Percentiles rank a stretch among this genome's conserved stretches.
Evolutionary conservation across 1,140 invertebrate genomes (phyloP).

Genomic region (Lepidurus arcticus): DNA sequence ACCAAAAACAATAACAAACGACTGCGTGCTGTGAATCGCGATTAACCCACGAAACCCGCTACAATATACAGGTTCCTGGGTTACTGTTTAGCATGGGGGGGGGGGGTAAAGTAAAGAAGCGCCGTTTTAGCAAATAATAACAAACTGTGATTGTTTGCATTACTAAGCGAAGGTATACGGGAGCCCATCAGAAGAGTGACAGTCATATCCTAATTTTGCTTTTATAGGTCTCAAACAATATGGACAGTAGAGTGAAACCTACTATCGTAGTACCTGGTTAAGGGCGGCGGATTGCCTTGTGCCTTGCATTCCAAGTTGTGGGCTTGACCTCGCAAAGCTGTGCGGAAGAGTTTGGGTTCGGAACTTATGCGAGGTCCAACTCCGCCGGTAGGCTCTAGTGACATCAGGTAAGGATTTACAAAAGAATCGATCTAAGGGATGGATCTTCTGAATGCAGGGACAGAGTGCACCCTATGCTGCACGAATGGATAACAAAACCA

Average conservation of each 20-base stretch:
- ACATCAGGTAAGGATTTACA: neutral
- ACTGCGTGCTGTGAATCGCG: no score
- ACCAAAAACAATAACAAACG: no score
- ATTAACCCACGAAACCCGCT: no score
- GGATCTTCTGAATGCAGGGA: neutral
- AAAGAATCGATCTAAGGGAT: neutral
- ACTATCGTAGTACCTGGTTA: constrained; percentile 31
- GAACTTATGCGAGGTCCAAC: constrained; percentile 27
- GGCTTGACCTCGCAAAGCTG: constrained; percentile 7
- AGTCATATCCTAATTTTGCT: no score
- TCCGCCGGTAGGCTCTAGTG: constrained; percentile 24
- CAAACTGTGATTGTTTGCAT: no score
- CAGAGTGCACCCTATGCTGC: neutral
- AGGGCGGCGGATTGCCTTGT: constrained; percentile 32
- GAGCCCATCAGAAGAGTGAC: no score
- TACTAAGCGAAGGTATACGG: no score
- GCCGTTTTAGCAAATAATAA: constrained; percentile 39
- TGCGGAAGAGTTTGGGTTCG: constrained; percentile 25
- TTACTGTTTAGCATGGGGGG: no score
- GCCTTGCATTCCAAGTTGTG: constrained; percentile 26
- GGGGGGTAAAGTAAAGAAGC: neutral
- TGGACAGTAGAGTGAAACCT: neutral
- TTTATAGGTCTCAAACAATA: no score
- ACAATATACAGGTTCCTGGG: no score
- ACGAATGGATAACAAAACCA: neutral